Conservation (phyloP, 2,113 vertebrate species). For the Gadus chalcogrammus region DNA sequence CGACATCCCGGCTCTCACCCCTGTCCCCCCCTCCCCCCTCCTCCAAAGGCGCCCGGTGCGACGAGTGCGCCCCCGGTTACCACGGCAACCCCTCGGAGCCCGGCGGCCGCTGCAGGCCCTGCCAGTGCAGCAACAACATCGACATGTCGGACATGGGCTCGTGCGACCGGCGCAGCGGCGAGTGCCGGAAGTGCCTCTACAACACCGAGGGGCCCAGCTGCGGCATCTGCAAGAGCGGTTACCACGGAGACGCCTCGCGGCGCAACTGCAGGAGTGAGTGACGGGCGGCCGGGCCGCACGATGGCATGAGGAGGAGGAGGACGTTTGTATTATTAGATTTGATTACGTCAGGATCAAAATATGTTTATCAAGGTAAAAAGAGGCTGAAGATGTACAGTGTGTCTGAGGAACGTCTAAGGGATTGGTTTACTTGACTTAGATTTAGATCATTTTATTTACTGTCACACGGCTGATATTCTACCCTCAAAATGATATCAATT, state of each 20-base stretch:
- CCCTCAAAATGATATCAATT: too few species aligned
- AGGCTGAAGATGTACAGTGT: too few species aligned
- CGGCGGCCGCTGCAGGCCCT: slow-evolving; percentile 82
- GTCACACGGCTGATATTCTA: too few species aligned
- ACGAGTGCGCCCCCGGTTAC: slow-evolving; percentile 90
- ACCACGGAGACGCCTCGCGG: slow-evolving; percentile 82
- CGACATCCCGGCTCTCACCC: too few species aligned
- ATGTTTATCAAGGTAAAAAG: too few species aligned
- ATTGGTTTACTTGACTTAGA: too few species aligned
- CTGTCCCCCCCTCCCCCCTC: slow-evolving; percentile 12
- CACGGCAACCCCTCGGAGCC: slow-evolving; percentile 86
- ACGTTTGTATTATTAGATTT: background rate
- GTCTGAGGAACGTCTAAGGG: too few species aligned
- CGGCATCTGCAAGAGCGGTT: slow-evolving; percentile 80
- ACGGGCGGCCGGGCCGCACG: background rate
- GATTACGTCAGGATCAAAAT: too few species aligned
- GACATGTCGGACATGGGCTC: slow-evolving; percentile 79
- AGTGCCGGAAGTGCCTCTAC: slow-evolving; percentile 87
- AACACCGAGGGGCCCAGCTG: slow-evolving; percentile 86
- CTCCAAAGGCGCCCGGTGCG: slow-evolving; percentile 81
- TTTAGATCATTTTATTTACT: too few species aligned
- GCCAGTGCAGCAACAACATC: slow-evolving; percentile 91
- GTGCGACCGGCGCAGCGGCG: slow-evolving; percentile 82
- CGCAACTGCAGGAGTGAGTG: slow-evolving; percentile 91
- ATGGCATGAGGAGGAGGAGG: background rate